Base-by-base conservation (phyloP, 2,113 vertebrate species). In the Pontoporia blainvillei region DNA sequence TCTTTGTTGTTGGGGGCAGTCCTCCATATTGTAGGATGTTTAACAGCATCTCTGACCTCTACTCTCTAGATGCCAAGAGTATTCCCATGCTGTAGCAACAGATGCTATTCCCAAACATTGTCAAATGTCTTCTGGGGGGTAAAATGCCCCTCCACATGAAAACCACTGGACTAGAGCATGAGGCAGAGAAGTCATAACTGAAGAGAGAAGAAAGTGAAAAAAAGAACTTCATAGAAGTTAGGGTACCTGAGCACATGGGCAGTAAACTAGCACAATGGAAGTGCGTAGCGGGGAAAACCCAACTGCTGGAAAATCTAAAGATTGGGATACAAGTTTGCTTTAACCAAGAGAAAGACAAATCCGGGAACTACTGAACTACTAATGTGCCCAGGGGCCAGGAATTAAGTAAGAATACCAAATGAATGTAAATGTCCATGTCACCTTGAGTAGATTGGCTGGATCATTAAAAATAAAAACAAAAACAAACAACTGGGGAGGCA, bases 121-220 rank as follows among this genome's bases (percentile, higher is more conserved):
- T 5, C 27, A 66, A 67, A 41, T n/a, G 67, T n/a, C 15, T n/a
- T 10, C 12, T 5, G 1, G 1, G 10, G 8, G 5, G 8, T 20
- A n/a, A 73, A 62, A 44, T 59, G 4, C 23, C 5, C 4, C 11
- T 4, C 7, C 0, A 9, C 10, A 29, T 67, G 8, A 46, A 96
- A 78, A 62, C 52, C 25, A 39, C 41, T 92, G n/a, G 2, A 36
- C 7, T 46, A 61, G 21, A 41, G 2, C 3, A 52, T 21, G 39
- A 59, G 3, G 54, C 17, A 54, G 52, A 82, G 79, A 82, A 52
- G 14, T 69, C 10, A 11, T 31, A 75, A 69, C 2, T 87, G 64
- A 67, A 36, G 34, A 66, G 66, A 62, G 34, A 67, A 69, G 9
- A 54, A 20, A 61, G 4, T 52, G 17, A 41, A 78, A 79, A 79